Evolutionary conservation across 2,113 vertebrate species (phyloP).

Genomic region (Bubo bubo): DNA sequence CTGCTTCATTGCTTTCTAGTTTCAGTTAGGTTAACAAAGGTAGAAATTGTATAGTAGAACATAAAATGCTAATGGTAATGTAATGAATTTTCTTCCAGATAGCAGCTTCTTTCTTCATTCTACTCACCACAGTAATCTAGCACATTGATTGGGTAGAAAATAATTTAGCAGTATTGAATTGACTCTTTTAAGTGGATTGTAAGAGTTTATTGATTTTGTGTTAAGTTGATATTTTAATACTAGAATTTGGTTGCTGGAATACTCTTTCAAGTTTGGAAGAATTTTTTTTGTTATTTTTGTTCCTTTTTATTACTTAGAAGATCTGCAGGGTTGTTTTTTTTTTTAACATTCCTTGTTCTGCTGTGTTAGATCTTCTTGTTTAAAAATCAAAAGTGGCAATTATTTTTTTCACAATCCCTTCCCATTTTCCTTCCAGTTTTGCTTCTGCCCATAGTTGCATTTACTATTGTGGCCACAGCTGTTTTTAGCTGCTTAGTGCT

Average conservation of each 20-base stretch:
- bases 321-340: not conserved
- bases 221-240: slow-evolving; percentile 16
- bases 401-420: not conserved
- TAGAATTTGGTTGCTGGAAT: not conserved
- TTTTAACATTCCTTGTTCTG: not conserved
- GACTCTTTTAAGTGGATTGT: not conserved
- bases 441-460: not conserved
- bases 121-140: not conserved
- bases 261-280: not conserved
- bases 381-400: not conserved
- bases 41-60: not conserved
- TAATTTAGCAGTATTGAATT: not conserved
- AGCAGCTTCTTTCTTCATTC: not conserved
- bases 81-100: not conserved
- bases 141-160: not conserved
- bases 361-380: not conserved
- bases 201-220: slow-evolving; percentile 23
- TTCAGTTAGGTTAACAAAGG: not conserved
- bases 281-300: not conserved
- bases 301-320: not conserved
- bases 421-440: not conserved
- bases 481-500: not conserved
- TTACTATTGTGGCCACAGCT: not conserved
- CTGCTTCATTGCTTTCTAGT: not conserved
- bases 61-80: not conserved